Evolutionary conservation across 2,888 invertebrate genomes (phyloP), one percentile per base, ranked within the genome.

Genomic region (Cactoblastis cactorum): DNA sequence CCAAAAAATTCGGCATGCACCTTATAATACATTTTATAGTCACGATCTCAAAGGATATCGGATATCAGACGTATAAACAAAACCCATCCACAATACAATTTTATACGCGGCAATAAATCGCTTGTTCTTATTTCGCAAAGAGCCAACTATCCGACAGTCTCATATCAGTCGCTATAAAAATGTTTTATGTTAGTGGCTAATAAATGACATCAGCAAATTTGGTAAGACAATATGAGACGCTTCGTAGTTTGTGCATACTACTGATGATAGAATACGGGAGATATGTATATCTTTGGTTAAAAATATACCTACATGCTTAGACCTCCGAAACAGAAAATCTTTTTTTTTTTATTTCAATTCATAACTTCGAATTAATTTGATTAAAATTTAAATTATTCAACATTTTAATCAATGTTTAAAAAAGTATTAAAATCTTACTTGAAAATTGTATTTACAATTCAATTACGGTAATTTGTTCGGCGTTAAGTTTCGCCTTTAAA

Each of bases 131-230:
- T 83, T 80, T 67, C 71, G 74, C 73, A 74, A 74, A 75, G 77
- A 72, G 69, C 66, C 74, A 77, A 78, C 80, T 80, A 81, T 74
- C 65, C 63, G 71, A 74, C 67, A 65, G 67, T 58, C 80, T 82
- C 79, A 84, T 87, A 89, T 89, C 87, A 75, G 74, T 74, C 71
- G 71, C 80, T 74, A 88, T 89, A 89, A 89, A 89, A 87, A 88
- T 89, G 87, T 86, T 88, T 88, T 89, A 89, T 89, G 87, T 85
- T 87, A 83, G 78, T 80, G 82, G 83, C 88, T 88, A 89, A 89
- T 89, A 89, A 89, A 89, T 88, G 89, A 86, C 88, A 83, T 88
- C 86, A 85, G 87, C 89, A 81, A 87, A 87, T 88, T 87, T 79
- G 67, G 83, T 84, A 88, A 89, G 89, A 88, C 86, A 88, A 87